These are phyloP conservation scores for Scelioninae gen. 1 DNA, from an alignment of 2,888 invertebrate genomes.

Conservation along the genomic window DNA sequence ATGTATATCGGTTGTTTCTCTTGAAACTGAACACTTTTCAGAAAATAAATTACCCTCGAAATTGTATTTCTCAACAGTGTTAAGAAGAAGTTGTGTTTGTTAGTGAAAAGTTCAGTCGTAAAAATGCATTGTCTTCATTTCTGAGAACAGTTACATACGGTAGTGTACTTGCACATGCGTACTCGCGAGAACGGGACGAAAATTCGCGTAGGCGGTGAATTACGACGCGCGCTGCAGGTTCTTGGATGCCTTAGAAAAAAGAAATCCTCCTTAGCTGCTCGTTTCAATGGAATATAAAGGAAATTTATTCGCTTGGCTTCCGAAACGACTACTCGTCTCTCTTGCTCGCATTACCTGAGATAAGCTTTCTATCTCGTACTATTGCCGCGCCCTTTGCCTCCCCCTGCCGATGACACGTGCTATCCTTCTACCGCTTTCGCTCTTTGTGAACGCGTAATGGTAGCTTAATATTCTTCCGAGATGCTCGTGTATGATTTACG, in stretches of 20 bases:
- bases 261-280: conserved; percentile 72
- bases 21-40: no score
- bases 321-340: conserved; percentile 69
- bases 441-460: conserved; percentile 70
- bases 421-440: conserved; percentile 60
- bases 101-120: no score
- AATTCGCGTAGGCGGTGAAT: conserved; percentile 70
- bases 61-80: no score
- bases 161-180: neutral
- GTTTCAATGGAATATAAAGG: conserved; percentile 79
- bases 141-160: neutral
- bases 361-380: conserved; percentile 33
- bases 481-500: conserved; percentile 58
- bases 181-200: conserved; percentile 36
- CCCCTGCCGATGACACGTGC: conserved; percentile 66
- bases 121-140: neutral
- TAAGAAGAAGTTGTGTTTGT: no score
- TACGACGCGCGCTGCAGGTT: conserved; percentile 66
- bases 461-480: conserved; percentile 67
- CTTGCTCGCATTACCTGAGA: conserved; percentile 39
- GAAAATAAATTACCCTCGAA: no score
- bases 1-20: no score
- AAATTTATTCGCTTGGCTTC: conserved; percentile 78
- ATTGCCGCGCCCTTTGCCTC: conserved; percentile 56
- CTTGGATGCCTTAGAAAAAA: conserved; percentile 65